Percentiles rank a stretch among this genome's conserved stretches.
Evolutionary conservation across 2,888 invertebrate genomes (phyloP).

Genomic region (Dryadula phaetusa): DNA sequence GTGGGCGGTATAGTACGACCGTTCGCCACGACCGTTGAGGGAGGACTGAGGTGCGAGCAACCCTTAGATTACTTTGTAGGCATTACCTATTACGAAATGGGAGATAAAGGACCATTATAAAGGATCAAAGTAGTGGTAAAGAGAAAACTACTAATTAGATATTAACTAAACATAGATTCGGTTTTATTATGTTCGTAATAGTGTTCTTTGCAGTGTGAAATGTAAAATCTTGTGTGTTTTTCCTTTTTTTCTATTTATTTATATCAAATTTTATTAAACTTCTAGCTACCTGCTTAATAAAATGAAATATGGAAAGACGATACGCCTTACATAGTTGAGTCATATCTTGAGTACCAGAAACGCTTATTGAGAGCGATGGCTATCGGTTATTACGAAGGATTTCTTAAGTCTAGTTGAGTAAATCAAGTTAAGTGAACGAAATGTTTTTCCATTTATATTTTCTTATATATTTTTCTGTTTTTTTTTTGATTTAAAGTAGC

Average conservation of each 20-base stretch:
- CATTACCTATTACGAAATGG: slow-evolving; percentile 39
- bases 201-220: too few species aligned
- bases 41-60: slow-evolving; percentile 51
- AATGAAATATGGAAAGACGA: background rate
- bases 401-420: background rate
- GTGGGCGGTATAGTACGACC: slow-evolving; percentile 46
- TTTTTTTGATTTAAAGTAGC: too few species aligned
- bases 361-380: background rate
- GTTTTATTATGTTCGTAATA: too few species aligned
- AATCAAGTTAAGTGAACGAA: background rate
- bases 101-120: slow-evolving; percentile 18
- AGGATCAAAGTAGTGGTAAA: background rate
- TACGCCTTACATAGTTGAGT: background rate
- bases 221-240: too few species aligned
- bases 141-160: background rate
- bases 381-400: background rate
- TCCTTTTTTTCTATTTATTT: background rate
- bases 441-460: background rate
- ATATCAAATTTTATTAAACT: too few species aligned
- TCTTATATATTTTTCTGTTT: background rate
- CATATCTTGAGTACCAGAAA: background rate
- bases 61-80: slow-evolving; percentile 48
- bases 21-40: slow-evolving; percentile 40
- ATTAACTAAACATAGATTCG: background rate
- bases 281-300: background rate